A percentile compares a stretch with the other conserved stretches of the same genome.
Conservation (phyloP, 2,888 invertebrate species). For the Elmis aenea region DNA sequence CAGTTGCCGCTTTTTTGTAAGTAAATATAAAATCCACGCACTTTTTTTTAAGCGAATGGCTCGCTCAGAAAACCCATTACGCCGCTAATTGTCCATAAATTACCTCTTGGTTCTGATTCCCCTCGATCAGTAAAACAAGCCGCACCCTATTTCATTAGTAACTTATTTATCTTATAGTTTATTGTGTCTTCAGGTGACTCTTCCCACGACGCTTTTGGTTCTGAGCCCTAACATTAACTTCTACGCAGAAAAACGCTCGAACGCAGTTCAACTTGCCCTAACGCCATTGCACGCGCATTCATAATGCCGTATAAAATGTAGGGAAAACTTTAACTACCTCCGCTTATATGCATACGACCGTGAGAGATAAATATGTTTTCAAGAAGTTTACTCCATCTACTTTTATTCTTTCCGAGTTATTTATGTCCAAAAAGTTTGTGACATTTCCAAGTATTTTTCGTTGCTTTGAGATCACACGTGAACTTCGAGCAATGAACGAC, state of each 20-base stretch:
- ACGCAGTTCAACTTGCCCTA: slow-evolving; percentile 8
- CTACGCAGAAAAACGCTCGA: slow-evolving; percentile 12
- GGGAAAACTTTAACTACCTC: slow-evolving; percentile 12
- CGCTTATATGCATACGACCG: slow-evolving; percentile 12
- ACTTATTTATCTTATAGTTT: slow-evolving; percentile 19
- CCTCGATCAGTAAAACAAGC: slow-evolving; percentile 8
- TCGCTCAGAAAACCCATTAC: too few species aligned
- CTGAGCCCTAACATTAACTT: slow-evolving; percentile 16
- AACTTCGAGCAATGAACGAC: too few species aligned
- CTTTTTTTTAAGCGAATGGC: too few species aligned
- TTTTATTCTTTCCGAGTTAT: too few species aligned
- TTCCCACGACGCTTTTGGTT: slow-evolving; percentile 15
- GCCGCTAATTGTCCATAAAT: too few species aligned
- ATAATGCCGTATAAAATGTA: not conserved
- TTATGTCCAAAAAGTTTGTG: too few species aligned
- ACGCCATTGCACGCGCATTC: not conserved
- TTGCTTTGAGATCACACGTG: too few species aligned
- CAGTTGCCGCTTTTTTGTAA: too few species aligned
- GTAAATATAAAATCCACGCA: too few species aligned
- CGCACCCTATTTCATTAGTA: slow-evolving; percentile 9
- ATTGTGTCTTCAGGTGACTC: slow-evolving; percentile 15
- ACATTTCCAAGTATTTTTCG: too few species aligned
- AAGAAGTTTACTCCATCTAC: too few species aligned
- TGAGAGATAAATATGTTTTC: slow-evolving; percentile 12
- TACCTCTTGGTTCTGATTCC: too few species aligned